Base-by-base conservation (phyloP, 2,888 invertebrate genomes). In the Agelastica alni region DNA sequence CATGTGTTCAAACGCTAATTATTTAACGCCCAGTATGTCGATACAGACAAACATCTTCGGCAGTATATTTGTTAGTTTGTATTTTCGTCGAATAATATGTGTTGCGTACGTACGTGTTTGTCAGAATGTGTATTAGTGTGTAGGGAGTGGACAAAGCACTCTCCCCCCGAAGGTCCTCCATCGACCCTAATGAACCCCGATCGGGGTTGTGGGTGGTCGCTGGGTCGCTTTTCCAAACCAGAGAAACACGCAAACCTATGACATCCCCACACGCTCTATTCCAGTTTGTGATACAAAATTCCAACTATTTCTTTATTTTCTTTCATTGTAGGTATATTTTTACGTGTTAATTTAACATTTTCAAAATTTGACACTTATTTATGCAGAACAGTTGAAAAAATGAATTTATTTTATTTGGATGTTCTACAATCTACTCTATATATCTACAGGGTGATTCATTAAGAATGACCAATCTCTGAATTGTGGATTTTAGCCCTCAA, bases 201-300 rank as follows among this genome's bases (percentile, higher is more conserved):
- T 41, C 42, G 51, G 42, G 51, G 42, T 31, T 9, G 42, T 26
- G 12, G 32, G 34, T 31, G 30, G 42, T 10, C 13, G 18, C 30
- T 32, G 49, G 51, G 26, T 13, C 43, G 43, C 16, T 31, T 10
- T 28, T 16, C 7, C 20, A 30, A 12, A 30, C 14, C 17, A 26
- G 43, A 36, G 51, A 42, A 22, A 43, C 43, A 43, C 42, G 51
- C 43, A 36, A 44, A 43, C 42, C 10, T n/a, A n/a, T n/a, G 32
- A 43, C 34, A 48, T 31, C 39, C 39, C 48, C 48, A 31, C 41
- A 18, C 31, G 31, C 39, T 18, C 39, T 9, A 39, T 39, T 30
- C 28, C n/a, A 18, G 28, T 36, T 16, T 16, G 18, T 39, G 9
- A 18, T 30, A 37, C 32, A 37, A 37, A 9, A 37, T 28, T 1